These are phyloP conservation scores for Ariolimax columbianus DNA, from an alignment of 2,888 invertebrate genomes.

Conservation along the genomic window DNA sequence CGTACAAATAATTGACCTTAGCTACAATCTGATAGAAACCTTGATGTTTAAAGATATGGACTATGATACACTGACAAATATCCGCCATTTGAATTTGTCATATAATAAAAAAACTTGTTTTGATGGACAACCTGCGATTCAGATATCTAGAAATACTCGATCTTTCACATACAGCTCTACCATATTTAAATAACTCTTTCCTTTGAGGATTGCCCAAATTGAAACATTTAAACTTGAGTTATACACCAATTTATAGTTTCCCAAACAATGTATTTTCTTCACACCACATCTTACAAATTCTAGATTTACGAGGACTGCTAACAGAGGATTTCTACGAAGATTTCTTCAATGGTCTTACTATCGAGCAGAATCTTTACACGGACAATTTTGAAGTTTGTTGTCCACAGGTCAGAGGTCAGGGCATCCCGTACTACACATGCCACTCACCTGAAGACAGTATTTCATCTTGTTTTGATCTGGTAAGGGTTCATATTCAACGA, in stretches of 20 bases:
- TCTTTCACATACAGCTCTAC: constrained; percentile 12
- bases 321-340: not conserved
- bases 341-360: not conserved
- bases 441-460: constrained; percentile 53
- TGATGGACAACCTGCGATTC: too few species aligned
- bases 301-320: constrained; percentile 9
- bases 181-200: not conserved
- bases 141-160: constrained; percentile 15
- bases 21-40: not conserved
- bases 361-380: not conserved
- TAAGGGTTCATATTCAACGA: too few species aligned
- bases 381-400: constrained; percentile 33
- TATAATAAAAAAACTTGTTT: too few species aligned
- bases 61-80: not conserved
- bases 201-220: not conserved
- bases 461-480: too few species aligned
- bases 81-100: not conserved
- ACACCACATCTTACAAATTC: not conserved
- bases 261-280: not conserved
- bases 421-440: constrained; percentile 34
- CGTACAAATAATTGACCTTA: not conserved
- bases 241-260: not conserved
- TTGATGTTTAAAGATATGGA: not conserved
- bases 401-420: too few species aligned
- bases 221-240: not conserved